A percentile compares a stretch with the other conserved stretches of the same genome.
Conservation (phyloP, 2,113 vertebrate species). For the Pseudonaja textilis region DNA sequence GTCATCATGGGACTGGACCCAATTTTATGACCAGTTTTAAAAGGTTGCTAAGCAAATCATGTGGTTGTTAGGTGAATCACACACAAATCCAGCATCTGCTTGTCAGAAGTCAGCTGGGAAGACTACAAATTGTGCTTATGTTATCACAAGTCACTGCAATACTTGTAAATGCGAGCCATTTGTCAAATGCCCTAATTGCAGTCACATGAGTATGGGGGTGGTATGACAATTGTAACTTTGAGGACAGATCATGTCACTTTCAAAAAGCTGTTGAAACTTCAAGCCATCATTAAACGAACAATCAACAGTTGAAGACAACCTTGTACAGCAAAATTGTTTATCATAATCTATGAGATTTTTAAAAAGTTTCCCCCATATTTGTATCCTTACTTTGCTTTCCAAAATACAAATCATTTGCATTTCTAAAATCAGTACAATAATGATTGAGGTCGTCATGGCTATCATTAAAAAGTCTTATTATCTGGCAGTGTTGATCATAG, state of each 20-base stretch:
- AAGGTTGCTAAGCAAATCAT: not conserved
- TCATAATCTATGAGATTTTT: conserved; percentile 53
- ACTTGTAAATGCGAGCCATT: not conserved
- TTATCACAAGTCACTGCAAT: not conserved
- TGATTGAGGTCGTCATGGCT: conserved; percentile 3
- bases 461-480: not conserved
- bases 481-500: not conserved
- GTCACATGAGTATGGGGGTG: not conserved
- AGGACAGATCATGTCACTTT: not conserved
- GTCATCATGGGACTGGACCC: not conserved
- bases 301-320: not conserved
- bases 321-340: conserved; percentile 71
- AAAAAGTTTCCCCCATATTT: conserved; percentile 71
- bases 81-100: not conserved
- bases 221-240: not conserved
- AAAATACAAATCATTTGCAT: conserved; percentile 31
- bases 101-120: not conserved
- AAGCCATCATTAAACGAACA: not conserved
- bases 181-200: not conserved
- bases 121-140: not conserved
- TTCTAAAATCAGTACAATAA: conserved; percentile 24
- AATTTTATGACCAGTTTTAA: not conserved
- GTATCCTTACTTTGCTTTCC: conserved; percentile 27
- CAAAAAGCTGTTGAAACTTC: not conserved
- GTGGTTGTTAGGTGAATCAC: not conserved